Evolutionary conservation across 2,888 invertebrate genomes (phyloP).

Genomic region (Isotomurus palustris): DNA sequence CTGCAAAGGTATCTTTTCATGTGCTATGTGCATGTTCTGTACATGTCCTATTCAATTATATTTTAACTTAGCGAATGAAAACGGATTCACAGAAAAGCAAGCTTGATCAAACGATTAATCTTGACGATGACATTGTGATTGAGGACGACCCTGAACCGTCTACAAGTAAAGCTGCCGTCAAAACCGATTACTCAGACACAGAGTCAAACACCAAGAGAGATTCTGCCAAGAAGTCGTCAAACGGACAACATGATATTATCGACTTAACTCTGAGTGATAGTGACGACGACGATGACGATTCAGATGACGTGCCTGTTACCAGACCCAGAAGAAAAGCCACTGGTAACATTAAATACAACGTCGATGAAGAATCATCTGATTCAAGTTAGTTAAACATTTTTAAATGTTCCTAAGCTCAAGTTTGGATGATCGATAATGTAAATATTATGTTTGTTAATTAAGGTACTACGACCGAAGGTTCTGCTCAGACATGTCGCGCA

Average conservation of each 20-base stretch:
- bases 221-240: not conserved
- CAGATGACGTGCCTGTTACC: not conserved
- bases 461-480: slow-evolving; percentile 26
- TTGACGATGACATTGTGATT: slow-evolving; percentile 32
- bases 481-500: not conserved
- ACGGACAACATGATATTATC: not conserved
- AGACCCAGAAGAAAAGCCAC: slow-evolving; percentile 2
- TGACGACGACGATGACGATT: slow-evolving; percentile 12
- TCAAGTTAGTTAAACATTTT: not conserved
- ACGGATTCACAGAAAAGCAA: slow-evolving; percentile 5
- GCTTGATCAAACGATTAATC: slow-evolving; percentile 25
- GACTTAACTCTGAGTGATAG: slow-evolving; percentile 5
- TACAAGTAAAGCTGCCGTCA: not conserved
- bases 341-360: slow-evolving; percentile 4
- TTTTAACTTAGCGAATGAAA: slow-evolving; percentile 8
- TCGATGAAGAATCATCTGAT: slow-evolving; percentile 9
- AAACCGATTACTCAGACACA: not conserved
- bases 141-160: slow-evolving; percentile 8
- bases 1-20: slow-evolving; percentile 29
- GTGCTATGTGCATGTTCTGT: too few species aligned
- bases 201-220: not conserved
- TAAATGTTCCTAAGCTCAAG: too few species aligned
- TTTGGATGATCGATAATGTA: too few species aligned
- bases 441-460: not conserved
- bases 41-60: not conserved